phyloP scores from a whole-genome alignment of 1,140 invertebrate genomes.

The Paralvinella palmiformis region DNA sequence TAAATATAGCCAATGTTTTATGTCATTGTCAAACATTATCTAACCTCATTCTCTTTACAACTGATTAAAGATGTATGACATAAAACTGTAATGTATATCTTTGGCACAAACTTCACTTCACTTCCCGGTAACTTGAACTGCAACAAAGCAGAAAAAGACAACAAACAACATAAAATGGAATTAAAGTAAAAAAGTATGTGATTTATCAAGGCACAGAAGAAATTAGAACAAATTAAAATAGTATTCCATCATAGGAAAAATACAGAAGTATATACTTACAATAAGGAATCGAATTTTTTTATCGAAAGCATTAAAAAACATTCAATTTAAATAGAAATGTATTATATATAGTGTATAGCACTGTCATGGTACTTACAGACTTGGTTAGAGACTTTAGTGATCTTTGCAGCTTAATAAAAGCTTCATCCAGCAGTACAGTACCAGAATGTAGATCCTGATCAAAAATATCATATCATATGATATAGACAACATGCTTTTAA shows the following conservation, averaged over 20 bases:
- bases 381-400: constrained; percentile 61
- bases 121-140: constrained; percentile 69
- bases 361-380: constrained; percentile 55
- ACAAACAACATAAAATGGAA: background rate
- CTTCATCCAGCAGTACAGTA: constrained; percentile 65
- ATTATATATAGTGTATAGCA: background rate
- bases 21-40: too few species aligned
- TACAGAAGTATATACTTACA: background rate
- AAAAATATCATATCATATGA: constrained; percentile 14
- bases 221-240: too few species aligned
- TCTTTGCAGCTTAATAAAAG: constrained; percentile 59
- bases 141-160: constrained; percentile 35
- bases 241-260: background rate
- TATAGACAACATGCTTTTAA: constrained; percentile 9
- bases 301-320: background rate
- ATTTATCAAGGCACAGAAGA: too few species aligned
- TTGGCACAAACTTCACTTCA: constrained; percentile 60
- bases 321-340: background rate
- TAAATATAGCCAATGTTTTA: too few species aligned
- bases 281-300: background rate
- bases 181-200: too few species aligned
- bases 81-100: constrained; percentile 72
- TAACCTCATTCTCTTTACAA: constrained; percentile 63
- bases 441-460: constrained; percentile 60
- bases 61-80: constrained; percentile 73